Evolutionary conservation across 1,140 invertebrate species (phyloP).

Genomic region (Semibalanus balanoides): DNA sequence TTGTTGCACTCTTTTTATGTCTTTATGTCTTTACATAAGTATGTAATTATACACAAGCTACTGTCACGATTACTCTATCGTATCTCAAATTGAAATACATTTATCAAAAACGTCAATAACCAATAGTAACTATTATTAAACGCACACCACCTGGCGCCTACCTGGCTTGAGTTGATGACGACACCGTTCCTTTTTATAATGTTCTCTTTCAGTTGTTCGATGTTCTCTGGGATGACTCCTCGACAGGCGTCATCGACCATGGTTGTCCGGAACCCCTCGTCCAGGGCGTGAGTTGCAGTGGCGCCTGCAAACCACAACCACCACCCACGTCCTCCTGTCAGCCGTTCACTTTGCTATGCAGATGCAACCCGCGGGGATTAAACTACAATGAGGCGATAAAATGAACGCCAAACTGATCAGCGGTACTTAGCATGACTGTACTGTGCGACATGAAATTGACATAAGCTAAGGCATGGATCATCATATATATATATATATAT

Average conservation of each 20-base stretch:
- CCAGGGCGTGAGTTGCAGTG: constrained; percentile 69
- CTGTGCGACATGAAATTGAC: too few relatives aligned
- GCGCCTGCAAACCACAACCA: constrained; percentile 44
- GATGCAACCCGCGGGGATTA: too few relatives aligned
- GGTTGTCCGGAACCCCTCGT: constrained; percentile 76
- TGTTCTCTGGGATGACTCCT: constrained; percentile 69
- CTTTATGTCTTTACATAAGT: neutral
- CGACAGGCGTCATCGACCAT: constrained; percentile 80
- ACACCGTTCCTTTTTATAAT: constrained; percentile 58
- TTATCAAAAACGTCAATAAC: too few relatives aligned
- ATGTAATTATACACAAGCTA: neutral
- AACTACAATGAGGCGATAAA: too few relatives aligned
- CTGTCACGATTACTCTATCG: neutral
- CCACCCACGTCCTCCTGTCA: too few relatives aligned
- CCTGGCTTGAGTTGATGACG: constrained; percentile 54
- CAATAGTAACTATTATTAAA: too few relatives aligned
- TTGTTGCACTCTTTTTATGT: neutral
- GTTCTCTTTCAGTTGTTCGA: constrained; percentile 60
- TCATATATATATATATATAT: too few relatives aligned
- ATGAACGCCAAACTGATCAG: too few relatives aligned
- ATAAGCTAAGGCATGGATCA: too few relatives aligned
- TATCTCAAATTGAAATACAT: neutral
- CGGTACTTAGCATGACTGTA: too few relatives aligned
- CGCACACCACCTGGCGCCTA: constrained; percentile 22
- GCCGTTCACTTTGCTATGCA: too few relatives aligned